Conservation (phyloP, 92 coral and sea anemone species). For the Pocillopora meandrina region DNA sequence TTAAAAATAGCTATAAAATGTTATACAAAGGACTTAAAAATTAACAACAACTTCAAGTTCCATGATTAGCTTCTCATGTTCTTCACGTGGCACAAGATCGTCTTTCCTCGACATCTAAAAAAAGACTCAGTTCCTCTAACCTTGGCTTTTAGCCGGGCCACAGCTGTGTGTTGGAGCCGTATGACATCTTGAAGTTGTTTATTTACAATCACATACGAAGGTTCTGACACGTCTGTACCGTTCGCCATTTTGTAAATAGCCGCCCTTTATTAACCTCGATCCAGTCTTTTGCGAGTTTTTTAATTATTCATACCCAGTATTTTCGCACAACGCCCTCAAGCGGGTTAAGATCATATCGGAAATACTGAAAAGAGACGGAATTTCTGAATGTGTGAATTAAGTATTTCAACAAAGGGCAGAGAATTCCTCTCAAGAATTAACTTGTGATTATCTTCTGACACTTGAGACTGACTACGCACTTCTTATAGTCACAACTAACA, state of each 20-base stretch:
- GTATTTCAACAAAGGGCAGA: no score
- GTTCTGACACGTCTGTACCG: slow-evolving; percentile 40
- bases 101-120: slow-evolving; percentile 62
- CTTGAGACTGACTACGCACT: slow-evolving; percentile 39
- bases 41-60: slow-evolving; percentile 66
- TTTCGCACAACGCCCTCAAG: no score
- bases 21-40: background rate
- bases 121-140: slow-evolving; percentile 38
- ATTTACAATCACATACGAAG: slow-evolving; percentile 82
- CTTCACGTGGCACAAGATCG: slow-evolving; percentile 64
- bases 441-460: background rate
- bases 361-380: no score
- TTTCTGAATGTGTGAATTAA: no score
- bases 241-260: slow-evolving; percentile 46
- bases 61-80: slow-evolving; percentile 70
- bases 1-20: no score
- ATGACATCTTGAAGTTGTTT: slow-evolving; percentile 92
- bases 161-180: slow-evolving; percentile 76
- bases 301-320: background rate
- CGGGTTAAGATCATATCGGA: background rate
- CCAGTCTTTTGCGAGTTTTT: slow-evolving; percentile 1
- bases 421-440: no score
- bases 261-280: slow-evolving; percentile 38
- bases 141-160: slow-evolving; percentile 79
- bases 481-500: slow-evolving; percentile 13